phyloP scores from a whole-genome alignment of 2,888 invertebrate species.

The Xestia c-nigrum region DNA sequence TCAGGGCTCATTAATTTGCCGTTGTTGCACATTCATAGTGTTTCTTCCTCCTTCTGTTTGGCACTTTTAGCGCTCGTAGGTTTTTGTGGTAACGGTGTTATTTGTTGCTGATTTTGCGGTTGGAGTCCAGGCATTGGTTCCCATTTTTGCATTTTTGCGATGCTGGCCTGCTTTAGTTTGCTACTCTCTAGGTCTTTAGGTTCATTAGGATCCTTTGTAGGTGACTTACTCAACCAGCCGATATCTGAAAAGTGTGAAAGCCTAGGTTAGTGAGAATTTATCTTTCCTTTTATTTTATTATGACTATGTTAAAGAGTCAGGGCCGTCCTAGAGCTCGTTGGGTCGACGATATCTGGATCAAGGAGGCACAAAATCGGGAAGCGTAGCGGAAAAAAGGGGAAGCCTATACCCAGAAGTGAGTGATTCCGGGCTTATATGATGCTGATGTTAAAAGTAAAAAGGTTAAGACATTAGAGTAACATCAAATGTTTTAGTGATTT shows the following conservation, averaged over 20 bases:
- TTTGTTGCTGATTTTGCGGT: background rate
- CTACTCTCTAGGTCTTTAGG: background rate
- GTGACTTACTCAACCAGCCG: background rate
- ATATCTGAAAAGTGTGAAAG: background rate
- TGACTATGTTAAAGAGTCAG: background rate
- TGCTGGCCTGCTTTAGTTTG: background rate
- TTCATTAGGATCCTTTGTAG: background rate
- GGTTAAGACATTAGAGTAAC: background rate
- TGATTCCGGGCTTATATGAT: too few relatives aligned
- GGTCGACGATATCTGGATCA: too few relatives aligned
- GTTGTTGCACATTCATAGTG: too few relatives aligned
- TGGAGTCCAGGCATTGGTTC: background rate
- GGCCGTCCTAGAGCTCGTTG: too few relatives aligned
- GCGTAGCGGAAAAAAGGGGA: too few relatives aligned
- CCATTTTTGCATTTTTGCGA: background rate
- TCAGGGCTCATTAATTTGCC: background rate
- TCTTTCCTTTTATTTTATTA: background rate
- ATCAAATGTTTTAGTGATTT: too few relatives aligned
- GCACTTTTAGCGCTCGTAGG: background rate
- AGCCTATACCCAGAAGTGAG: too few relatives aligned
- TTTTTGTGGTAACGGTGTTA: background rate
- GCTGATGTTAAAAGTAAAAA: background rate
- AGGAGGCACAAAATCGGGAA: too few relatives aligned
- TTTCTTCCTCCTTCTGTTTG: background rate
- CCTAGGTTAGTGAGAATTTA: background rate